A percentile compares a stretch with the other conserved stretches of the same genome.
Evolutionary conservation across 2,888 invertebrate genomes (phyloP).

Genomic region (Malacosoma neustria): DNA sequence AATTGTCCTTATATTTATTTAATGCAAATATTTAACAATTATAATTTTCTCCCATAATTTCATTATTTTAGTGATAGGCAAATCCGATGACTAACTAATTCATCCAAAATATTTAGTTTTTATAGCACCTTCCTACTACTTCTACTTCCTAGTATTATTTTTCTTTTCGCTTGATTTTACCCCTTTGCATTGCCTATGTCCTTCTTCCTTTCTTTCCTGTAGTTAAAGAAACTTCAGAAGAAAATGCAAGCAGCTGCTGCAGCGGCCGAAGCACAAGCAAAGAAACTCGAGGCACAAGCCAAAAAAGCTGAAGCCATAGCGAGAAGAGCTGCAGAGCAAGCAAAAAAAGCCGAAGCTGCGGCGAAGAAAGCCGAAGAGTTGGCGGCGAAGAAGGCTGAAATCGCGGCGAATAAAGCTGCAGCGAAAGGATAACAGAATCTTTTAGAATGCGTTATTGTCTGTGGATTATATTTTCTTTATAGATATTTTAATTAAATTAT

Average conservation of each 20-base stretch:
- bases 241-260: constrained; percentile 34
- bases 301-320: constrained; percentile 15
- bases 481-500: too few relatives aligned
- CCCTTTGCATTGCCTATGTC: background rate
- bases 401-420: background rate
- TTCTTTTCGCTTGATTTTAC: too few relatives aligned
- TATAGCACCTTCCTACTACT: too few relatives aligned
- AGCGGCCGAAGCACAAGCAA: constrained; percentile 15
- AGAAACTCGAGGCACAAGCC: constrained; percentile 17
- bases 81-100: too few relatives aligned
- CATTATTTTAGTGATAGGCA: too few relatives aligned
- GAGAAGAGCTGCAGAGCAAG: constrained; percentile 12
- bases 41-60: constrained; percentile 5
- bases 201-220: constrained; percentile 9
- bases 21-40: too few relatives aligned
- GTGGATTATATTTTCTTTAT: too few relatives aligned
- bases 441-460: too few relatives aligned
- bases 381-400: constrained; percentile 3
- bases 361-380: constrained; percentile 10
- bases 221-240: constrained; percentile 46
- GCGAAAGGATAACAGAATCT: constrained; percentile 5
- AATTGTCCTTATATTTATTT: too few relatives aligned
- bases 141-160: too few relatives aligned
- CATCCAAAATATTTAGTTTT: too few relatives aligned
- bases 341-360: constrained; percentile 8